Percentiles rank a stretch among this genome's conserved stretches.
These are phyloP conservation scores for Sitta europaea DNA, from an alignment of 2,113 vertebrate species.

Conservation along the genomic window DNA sequence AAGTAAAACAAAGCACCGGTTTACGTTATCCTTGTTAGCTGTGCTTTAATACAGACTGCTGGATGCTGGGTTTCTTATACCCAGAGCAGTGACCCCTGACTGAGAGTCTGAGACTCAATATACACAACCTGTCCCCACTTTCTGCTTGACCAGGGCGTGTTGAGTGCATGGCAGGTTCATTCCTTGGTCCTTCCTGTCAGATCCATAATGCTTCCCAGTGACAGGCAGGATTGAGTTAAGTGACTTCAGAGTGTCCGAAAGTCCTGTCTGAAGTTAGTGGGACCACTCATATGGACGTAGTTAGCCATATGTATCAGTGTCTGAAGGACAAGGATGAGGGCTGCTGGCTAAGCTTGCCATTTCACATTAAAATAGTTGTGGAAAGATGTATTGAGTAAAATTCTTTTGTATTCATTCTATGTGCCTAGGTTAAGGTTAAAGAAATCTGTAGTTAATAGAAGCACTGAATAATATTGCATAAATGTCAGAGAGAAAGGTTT, in stretches of 20 bases:
- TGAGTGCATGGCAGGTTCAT: background rate
- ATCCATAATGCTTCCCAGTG: background rate
- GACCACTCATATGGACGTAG: constrained; percentile 27
- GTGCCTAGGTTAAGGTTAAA: background rate
- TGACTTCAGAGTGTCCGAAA: background rate
- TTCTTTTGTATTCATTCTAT: background rate
- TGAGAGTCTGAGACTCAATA: background rate
- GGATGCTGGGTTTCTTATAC: background rate
- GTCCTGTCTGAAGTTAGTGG: background rate
- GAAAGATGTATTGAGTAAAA: background rate
- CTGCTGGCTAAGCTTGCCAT: background rate
- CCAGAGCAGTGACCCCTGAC: background rate
- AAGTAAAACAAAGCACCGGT: background rate
- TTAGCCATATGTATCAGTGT: background rate
- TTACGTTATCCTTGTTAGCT: background rate
- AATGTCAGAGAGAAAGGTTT: background rate
- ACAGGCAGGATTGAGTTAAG: background rate
- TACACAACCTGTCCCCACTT: background rate
- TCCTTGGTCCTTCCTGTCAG: background rate
- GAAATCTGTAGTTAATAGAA: background rate
- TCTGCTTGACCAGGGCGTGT: background rate
- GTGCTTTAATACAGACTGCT: background rate
- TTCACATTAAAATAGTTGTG: constrained; percentile 16
- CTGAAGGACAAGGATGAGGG: background rate
- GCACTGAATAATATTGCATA: background rate